These are phyloP conservation scores for Ceuthmochares aereus DNA, from an alignment of 2,113 vertebrate genomes.

Conservation along the genomic window DNA sequence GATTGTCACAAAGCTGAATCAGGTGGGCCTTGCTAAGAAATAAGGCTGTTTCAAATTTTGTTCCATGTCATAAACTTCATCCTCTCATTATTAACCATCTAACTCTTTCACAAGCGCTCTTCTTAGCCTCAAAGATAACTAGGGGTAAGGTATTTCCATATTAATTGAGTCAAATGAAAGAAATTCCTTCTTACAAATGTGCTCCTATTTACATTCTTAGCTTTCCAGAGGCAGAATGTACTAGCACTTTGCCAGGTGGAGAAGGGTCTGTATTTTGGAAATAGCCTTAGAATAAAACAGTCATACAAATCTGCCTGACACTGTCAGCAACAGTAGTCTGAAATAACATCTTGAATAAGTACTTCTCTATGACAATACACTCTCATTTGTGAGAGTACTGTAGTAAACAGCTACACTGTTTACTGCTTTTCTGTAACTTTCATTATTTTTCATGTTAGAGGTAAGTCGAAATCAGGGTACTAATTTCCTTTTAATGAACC, in stretches of 20 bases:
- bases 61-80: background rate
- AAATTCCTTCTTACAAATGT: background rate
- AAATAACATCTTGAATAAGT: background rate
- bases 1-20: background rate
- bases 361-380: background rate
- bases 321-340: background rate
- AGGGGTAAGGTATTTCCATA: background rate
- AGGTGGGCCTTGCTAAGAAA: background rate
- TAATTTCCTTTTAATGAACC: background rate
- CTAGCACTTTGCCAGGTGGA: background rate
- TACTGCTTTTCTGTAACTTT: background rate
- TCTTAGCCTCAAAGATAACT: background rate
- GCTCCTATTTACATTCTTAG: background rate
- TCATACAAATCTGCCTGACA: background rate
- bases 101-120: background rate
- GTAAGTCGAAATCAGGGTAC: background rate
- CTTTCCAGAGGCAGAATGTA: background rate
- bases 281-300: background rate
- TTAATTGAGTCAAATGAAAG: background rate
- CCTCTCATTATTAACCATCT: background rate
- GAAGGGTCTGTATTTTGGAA: background rate
- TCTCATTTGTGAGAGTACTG: background rate
- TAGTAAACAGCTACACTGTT: background rate
- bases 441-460: background rate
- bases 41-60: background rate